Conservation (phyloP, 2,888 invertebrate genomes). For the Sesamia inferens region DNA sequence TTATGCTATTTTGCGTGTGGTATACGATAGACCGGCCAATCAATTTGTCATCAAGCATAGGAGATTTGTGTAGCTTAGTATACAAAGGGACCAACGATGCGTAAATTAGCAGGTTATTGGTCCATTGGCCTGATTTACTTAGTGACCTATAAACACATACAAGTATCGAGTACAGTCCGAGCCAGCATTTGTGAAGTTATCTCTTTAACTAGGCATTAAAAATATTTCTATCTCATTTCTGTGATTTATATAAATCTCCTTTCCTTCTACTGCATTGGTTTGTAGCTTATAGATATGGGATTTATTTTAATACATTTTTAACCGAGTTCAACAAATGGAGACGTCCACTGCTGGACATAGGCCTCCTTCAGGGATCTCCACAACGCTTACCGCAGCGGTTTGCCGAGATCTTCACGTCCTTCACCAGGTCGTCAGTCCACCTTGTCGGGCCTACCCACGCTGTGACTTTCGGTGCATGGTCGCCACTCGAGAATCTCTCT, state of each 20-base stretch:
- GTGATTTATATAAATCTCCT: constrained; percentile 7
- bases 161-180: not conserved
- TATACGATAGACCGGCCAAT: not conserved
- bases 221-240: constrained; percentile 9
- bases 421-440: no score
- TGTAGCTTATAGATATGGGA: no score
- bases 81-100: not conserved
- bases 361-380: no score
- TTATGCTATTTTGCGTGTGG: not conserved
- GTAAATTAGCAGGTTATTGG: constrained; percentile 30
- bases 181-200: not conserved
- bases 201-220: not conserved
- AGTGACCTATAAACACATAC: constrained; percentile 24
- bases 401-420: no score
- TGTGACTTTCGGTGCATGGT: no score
- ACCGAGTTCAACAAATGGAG: no score
- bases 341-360: no score
- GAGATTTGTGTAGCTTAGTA: not conserved
- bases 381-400: no score
- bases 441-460: no score
- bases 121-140: constrained; percentile 29
- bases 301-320: constrained; percentile 24
- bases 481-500: no score
- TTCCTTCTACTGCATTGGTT: no score
- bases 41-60: constrained; percentile 1